These are phyloP conservation scores for Takifugu ocellatus DNA, from an alignment of 2,797 vertebrate species.

Conservation along the genomic window DNA sequence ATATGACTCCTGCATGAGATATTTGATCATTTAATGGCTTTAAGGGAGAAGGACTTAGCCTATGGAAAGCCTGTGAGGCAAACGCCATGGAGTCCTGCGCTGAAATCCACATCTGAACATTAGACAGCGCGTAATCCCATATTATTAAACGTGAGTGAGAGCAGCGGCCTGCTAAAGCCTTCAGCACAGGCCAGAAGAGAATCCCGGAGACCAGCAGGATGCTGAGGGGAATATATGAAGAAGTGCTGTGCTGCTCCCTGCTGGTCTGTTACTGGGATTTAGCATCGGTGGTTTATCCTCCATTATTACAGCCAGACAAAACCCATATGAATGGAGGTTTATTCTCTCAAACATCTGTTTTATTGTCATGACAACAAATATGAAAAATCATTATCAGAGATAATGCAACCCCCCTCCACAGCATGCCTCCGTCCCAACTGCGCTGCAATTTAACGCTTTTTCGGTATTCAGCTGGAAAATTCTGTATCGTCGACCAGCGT, in stretches of 20 bases:
- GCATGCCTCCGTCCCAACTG: too few species aligned
- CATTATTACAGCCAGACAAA: not conserved
- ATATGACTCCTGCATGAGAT: not conserved
- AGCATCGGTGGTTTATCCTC: not conserved
- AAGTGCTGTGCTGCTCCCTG: conserved; percentile 52
- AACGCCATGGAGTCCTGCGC: not conserved
- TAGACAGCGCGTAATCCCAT: conserved; percentile 23
- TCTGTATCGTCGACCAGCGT: too few species aligned
- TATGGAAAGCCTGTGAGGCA: too few species aligned
- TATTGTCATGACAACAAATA: too few species aligned
- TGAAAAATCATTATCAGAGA: too few species aligned
- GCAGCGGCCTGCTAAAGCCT: conserved; percentile 13
- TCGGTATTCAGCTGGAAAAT: too few species aligned
- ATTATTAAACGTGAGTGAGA: conserved; percentile 39
- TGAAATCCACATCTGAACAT: conserved; percentile 6
- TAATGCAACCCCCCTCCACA: too few species aligned
- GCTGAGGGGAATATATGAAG: not conserved
- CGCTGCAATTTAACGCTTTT: too few species aligned
- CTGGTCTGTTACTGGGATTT: conserved; percentile 33
- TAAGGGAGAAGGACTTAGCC: too few species aligned
- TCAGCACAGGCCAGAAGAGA: conserved; percentile 5
- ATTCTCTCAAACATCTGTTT: too few species aligned
- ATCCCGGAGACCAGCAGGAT: not conserved
- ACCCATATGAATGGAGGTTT: not conserved
- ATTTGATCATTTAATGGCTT: too few species aligned